Percentiles rank a stretch among this genome's conserved stretches.
phyloP scores from a whole-genome alignment of 2,797 vertebrate species.

The Acestrorhynchus altus region DNA sequence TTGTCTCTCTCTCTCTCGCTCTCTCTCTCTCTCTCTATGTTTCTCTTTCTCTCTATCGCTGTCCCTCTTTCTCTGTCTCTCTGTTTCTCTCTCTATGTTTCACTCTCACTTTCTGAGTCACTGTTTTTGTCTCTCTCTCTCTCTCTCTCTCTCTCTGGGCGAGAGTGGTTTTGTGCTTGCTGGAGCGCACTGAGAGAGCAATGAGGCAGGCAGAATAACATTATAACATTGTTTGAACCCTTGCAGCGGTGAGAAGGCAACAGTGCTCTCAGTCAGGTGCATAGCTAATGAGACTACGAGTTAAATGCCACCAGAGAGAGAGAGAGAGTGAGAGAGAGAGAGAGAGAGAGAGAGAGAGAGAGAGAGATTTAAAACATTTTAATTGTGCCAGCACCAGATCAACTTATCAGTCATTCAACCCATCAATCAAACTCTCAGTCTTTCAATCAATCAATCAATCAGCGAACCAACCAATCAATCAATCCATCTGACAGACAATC shows the following conservation, averaged over 20 bases:
- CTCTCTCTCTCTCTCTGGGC: not conserved
- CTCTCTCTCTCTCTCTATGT: too few species aligned
- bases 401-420: not conserved
- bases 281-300: conserved; percentile 38
- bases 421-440: not conserved
- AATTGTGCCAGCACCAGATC: not conserved
- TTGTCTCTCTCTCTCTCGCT: too few species aligned
- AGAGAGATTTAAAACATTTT: not conserved
- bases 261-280: conserved; percentile 43
- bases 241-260: conserved; percentile 30
- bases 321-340: not conserved
- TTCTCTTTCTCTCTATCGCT: too few species aligned
- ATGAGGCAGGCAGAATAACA: conserved; percentile 49
- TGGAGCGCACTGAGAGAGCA: conserved; percentile 23
- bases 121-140: not conserved
- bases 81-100: not conserved
- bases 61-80: not conserved
- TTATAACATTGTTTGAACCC: conserved; percentile 49
- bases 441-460: too few species aligned
- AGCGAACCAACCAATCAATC: too few species aligned
- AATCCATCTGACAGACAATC: too few species aligned
- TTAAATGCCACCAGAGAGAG: conserved; percentile 20
- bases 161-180: conserved; percentile 20
- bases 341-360: not conserved
- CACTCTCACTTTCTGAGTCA: not conserved